Evolutionary conservation across 30 jellyfish, hydroid and myxozoan species (phyloP).

Genomic region (Turritopsis dohrnii): DNA sequence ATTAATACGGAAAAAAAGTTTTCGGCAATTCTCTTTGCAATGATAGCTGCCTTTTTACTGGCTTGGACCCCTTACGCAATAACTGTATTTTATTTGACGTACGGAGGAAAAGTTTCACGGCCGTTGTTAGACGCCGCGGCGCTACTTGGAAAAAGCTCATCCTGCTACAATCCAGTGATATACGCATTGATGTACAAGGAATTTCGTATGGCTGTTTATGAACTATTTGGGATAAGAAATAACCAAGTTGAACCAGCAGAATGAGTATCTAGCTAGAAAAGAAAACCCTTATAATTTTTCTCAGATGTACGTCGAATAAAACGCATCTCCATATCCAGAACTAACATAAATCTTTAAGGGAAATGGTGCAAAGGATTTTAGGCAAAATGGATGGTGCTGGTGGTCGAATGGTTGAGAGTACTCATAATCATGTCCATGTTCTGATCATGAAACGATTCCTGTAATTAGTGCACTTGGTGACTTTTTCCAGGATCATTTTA

Average conservation of each 20-base stretch:
- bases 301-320: too few relatives aligned
- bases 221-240: neutral
- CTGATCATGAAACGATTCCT: too few relatives aligned
- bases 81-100: neutral
- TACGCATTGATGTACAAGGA: conserved; percentile 17
- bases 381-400: too few relatives aligned
- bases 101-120: neutral
- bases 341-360: too few relatives aligned
- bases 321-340: too few relatives aligned
- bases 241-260: neutral
- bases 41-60: neutral
- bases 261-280: too few relatives aligned
- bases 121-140: neutral
- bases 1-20: neutral
- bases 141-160: conserved; percentile 1
- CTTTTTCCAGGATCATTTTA: too few relatives aligned
- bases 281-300: too few relatives aligned
- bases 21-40: neutral
- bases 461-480: too few relatives aligned
- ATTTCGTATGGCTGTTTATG: neutral
- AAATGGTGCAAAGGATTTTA: too few relatives aligned
- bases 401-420: too few relatives aligned
- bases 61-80: conserved; percentile 30
- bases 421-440: too few relatives aligned
- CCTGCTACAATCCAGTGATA: conserved; percentile 20